Base-by-base conservation (phyloP, 2,888 invertebrate species). In the Phalera bucephala region DNA sequence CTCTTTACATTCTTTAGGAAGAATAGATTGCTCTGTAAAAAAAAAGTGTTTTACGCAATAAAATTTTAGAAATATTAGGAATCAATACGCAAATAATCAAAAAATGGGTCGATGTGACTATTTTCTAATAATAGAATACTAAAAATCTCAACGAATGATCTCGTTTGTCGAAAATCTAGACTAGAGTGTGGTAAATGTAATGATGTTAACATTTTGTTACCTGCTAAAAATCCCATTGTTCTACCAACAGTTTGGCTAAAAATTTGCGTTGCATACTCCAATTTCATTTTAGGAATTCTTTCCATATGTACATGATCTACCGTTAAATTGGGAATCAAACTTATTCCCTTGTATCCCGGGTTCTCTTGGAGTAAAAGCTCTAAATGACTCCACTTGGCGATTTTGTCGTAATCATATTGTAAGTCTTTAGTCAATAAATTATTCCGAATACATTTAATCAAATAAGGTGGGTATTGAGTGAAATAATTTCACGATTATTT, bases 151-250 rank as follows among this genome's bases (percentile, higher is more conserved):
- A n/a, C n/a, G n/a, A n/a, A n/a, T n/a, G n/a, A n/a, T n/a, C n/a
- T n/a, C n/a, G n/a, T n/a, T n/a, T n/a, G n/a, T n/a, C n/a, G n/a
- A n/a, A n/a, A n/a, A n/a, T n/a, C n/a, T n/a, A n/a, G n/a, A n/a
- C n/a, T n/a, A n/a, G n/a, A n/a, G n/a, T n/a, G n/a, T n/a, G n/a
- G n/a, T n/a, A n/a, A n/a, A n/a, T n/a, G n/a, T n/a, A n/a, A n/a
- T n/a, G n/a, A n/a, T n/a, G n/a, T n/a, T n/a, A n/a, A n/a, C n/a
- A n/a, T n/a, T n/a, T n/a, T n/a, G n/a, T n/a, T 51, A 66, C 61
- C 59, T 47, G 61, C 52, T 27, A 60, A 32, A 10, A 54, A 60
- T 32, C 61, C 51, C 52, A 66, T 58, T 17, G 44, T 53, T 5
- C 29, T 20, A 7, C 45, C 59, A 3, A 64, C 64, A 33, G 56